These are phyloP conservation scores for Bothrops jararaca DNA, from an alignment of 2,113 vertebrate species.

Conservation along the genomic window DNA sequence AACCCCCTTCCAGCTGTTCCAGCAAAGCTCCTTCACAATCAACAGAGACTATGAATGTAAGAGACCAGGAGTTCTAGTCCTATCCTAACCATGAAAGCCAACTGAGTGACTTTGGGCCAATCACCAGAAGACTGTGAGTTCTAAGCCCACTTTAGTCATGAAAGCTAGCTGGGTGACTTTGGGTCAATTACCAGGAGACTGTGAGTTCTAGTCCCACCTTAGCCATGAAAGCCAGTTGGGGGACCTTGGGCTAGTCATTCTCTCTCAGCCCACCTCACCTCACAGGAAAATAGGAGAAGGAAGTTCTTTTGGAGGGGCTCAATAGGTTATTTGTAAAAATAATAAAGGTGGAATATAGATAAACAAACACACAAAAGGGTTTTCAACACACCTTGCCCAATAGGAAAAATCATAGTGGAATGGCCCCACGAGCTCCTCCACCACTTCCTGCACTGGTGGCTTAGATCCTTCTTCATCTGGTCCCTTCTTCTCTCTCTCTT, in stretches of 20 bases:
- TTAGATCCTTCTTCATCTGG: conserved; percentile 73
- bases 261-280: neutral
- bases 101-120: too few species aligned
- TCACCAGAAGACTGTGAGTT: too few species aligned
- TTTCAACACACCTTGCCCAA: conserved; percentile 86
- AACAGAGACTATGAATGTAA: neutral
- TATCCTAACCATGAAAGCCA: too few species aligned
- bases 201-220: too few species aligned
- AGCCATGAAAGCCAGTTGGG: too few species aligned
- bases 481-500: conserved; percentile 82
- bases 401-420: conserved; percentile 96
- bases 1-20: neutral
- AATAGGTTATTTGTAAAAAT: neutral
- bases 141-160: too few species aligned
- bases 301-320: neutral
- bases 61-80: neutral
- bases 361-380: neutral
- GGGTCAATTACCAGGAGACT: too few species aligned
- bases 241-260: neutral
- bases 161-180: too few species aligned
- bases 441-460: conserved; percentile 84
- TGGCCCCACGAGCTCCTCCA: conserved; percentile 86
- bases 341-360: neutral
- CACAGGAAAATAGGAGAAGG: neutral
- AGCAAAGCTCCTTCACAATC: neutral